Conservation (phyloP, 2,113 vertebrate species). For the Rhizomys pruinosus region DNA sequence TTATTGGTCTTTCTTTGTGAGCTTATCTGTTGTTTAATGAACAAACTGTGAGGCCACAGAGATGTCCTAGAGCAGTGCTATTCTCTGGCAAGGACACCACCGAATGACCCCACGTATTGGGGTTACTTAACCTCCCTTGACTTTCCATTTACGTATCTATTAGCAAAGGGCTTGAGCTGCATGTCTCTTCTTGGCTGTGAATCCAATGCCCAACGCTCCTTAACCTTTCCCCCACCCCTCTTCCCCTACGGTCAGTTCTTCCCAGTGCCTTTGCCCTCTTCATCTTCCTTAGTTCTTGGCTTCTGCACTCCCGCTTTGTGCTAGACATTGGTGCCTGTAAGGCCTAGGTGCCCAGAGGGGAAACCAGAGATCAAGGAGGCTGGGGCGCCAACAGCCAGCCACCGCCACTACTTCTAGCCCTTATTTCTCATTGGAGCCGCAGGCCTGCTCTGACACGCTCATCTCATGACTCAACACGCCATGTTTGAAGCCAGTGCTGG, state of each 20-base stretch:
- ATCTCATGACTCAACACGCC: background rate
- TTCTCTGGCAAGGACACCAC: constrained; percentile 23
- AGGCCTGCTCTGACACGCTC: background rate
- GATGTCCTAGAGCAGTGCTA: constrained; percentile 59
- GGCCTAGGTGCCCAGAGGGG: background rate
- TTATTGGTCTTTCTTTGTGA: constrained; percentile 36
- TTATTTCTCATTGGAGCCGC: constrained; percentile 4
- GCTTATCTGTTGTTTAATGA: constrained; percentile 77
- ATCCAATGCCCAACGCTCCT: background rate
- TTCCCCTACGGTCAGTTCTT: no score
- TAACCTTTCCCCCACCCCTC: background rate
- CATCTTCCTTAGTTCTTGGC: background rate
- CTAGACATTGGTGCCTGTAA: background rate
- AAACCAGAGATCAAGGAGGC: background rate
- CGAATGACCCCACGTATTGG: constrained; percentile 32
- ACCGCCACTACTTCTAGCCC: background rate
- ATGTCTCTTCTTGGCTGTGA: background rate
- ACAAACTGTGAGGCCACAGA: constrained; percentile 61
- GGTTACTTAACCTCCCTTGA: constrained; percentile 37
- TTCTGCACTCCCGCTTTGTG: background rate
- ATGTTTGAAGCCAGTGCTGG: background rate
- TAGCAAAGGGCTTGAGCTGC: background rate
- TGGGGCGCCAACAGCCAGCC: background rate
- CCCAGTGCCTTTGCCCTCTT: background rate
- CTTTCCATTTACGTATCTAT: constrained; percentile 55